Evolutionary conservation across 2,797 vertebrate species (phyloP).

Genomic region (Sebastes trivittatus): DNA sequence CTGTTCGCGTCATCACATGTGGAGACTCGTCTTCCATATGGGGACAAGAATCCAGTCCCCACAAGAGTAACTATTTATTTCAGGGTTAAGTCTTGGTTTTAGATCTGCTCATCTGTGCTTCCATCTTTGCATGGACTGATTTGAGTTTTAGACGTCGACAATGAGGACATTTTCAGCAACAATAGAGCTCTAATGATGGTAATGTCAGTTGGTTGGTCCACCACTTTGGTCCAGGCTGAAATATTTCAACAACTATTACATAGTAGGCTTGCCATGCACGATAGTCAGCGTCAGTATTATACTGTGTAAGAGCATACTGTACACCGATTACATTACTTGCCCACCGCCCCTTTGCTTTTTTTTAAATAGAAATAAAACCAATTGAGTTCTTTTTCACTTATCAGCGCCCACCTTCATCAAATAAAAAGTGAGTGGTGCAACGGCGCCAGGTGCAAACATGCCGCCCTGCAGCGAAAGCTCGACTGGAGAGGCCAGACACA

Average conservation of each 20-base stretch:
- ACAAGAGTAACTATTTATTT: slow-evolving; percentile 1
- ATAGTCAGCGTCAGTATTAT: too few species aligned
- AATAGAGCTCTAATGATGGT: background rate
- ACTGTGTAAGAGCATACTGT: too few species aligned
- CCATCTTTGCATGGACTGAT: background rate
- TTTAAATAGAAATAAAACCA: too few species aligned
- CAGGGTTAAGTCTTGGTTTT: background rate
- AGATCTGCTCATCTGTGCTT: background rate
- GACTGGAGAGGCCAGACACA: too few species aligned
- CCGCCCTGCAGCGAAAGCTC: too few species aligned
- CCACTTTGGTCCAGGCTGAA: background rate
- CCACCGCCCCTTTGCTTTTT: too few species aligned
- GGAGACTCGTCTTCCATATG: slow-evolving; percentile 4
- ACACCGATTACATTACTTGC: too few species aligned
- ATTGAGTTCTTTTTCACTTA: too few species aligned
- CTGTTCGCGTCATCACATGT: slow-evolving; percentile 29
- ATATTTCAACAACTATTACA: background rate
- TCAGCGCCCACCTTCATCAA: too few species aligned
- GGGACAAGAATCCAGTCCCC: background rate
- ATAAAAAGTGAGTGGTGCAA: too few species aligned
- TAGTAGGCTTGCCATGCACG: too few species aligned
- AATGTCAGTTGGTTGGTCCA: background rate
- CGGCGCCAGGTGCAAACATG: too few species aligned
- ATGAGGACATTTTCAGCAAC: background rate
- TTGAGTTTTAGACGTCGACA: background rate